Evolutionary conservation across 2,888 invertebrate genomes (phyloP).

Genomic region (Oscheius myriophilus): DNA sequence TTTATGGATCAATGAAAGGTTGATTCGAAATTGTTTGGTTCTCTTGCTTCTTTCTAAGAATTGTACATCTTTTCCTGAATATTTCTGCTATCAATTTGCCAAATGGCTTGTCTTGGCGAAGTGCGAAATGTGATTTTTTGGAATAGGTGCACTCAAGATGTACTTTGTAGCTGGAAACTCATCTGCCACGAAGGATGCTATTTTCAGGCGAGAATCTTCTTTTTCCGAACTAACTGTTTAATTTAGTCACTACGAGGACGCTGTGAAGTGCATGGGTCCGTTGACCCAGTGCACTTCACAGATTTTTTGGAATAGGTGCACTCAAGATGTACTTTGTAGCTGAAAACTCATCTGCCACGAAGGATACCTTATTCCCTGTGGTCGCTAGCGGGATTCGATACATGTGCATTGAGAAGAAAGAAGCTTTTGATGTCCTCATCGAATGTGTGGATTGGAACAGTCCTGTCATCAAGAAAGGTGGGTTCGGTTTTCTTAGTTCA

Average conservation of each 20-base stretch:
- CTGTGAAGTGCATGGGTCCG: slow-evolving; percentile 18
- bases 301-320: slow-evolving; percentile 16
- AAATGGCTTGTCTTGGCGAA: slow-evolving; percentile 10
- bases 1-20: no score
- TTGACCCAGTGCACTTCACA: slow-evolving; percentile 23
- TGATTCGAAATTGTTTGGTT: no score
- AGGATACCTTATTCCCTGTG: slow-evolving; percentile 3
- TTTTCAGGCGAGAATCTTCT: slow-evolving; percentile 3
- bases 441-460: no score
- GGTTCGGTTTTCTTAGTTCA: background rate
- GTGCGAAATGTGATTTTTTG: no score
- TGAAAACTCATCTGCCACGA: slow-evolving; percentile 7
- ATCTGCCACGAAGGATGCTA: background rate
- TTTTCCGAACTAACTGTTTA: background rate
- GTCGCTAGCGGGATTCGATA: no score
- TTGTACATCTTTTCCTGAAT: no score
- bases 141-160: background rate
- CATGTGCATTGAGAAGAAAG: no score
- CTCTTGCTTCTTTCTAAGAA: no score
- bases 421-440: no score
- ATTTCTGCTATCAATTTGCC: slow-evolving; percentile 8
- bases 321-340: background rate
- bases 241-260: slow-evolving; percentile 24
- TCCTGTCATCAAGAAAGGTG: slow-evolving; percentile 1
- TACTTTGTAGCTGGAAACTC: slow-evolving; percentile 12